A percentile compares a stretch with the other conserved stretches of the same genome.
phyloP scores from a whole-genome alignment of 2,797 vertebrate species.

The Myotis myotis region DNA sequence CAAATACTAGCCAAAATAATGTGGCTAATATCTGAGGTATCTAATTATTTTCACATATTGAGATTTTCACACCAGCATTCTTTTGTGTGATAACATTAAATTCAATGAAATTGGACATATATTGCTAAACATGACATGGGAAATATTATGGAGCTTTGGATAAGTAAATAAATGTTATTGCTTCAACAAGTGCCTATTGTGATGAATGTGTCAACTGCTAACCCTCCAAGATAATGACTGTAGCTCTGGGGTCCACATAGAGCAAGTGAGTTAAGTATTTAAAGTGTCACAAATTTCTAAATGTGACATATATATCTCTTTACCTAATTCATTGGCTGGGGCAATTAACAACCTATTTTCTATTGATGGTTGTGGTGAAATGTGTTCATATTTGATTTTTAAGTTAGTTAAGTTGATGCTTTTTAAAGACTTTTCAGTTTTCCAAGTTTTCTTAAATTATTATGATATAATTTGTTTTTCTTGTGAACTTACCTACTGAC shows the following conservation, averaged over 20 bases:
- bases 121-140: background rate
- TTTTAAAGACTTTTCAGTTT: background rate
- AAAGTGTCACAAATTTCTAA: background rate
- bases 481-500: too few species aligned
- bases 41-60: background rate
- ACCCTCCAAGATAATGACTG: background rate
- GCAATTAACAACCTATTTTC: background rate
- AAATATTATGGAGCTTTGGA: background rate
- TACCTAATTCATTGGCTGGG: background rate
- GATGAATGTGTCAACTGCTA: background rate
- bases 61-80: background rate
- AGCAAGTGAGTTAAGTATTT: background rate
- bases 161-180: background rate
- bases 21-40: background rate
- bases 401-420: background rate
- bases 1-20: constrained; percentile 5
- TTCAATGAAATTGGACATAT: background rate
- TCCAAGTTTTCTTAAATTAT: background rate
- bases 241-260: background rate
- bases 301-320: background rate
- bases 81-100: background rate
- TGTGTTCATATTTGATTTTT: background rate
- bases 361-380: background rate
- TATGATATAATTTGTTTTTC: background rate
- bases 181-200: background rate